Conservation (phyloP, 1,140 invertebrate genomes). For the Matsumurasca onukii region DNA sequence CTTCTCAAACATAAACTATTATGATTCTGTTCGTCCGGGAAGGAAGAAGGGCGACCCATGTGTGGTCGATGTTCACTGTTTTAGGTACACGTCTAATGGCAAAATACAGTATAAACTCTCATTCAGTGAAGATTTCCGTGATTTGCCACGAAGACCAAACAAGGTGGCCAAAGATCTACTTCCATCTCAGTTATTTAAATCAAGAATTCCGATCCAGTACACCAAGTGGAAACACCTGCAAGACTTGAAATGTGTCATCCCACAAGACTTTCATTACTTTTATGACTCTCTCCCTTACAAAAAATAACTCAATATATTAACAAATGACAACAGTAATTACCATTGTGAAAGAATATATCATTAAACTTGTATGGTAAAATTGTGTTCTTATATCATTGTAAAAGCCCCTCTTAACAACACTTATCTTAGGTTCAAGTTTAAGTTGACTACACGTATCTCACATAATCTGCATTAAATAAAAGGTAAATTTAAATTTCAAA, state of each 20-base stretch:
- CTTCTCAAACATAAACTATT: not conserved
- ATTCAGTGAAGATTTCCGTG: not conserved
- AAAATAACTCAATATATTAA: conserved; percentile 12
- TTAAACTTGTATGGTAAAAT: conserved; percentile 15
- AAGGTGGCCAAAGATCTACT: not conserved
- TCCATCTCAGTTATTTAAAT: not conserved
- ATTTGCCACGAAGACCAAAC: conserved; percentile 18
- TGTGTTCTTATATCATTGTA: no score
- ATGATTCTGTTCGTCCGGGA: conserved; percentile 32
- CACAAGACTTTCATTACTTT: conserved; percentile 25
- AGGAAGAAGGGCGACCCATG: conserved; percentile 25
- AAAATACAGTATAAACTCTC: conserved; percentile 14
- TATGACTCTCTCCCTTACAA: conserved; percentile 29
- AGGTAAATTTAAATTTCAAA: not conserved
- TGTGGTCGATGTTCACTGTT: conserved; percentile 22
- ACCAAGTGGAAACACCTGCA: conserved; percentile 32
- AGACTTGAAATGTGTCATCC: conserved; percentile 28
- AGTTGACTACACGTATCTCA: no score
- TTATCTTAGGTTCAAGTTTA: not conserved
- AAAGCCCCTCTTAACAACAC: not conserved
- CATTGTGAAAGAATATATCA: not conserved
- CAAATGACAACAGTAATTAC: conserved; percentile 11
- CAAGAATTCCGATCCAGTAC: conserved; percentile 1
- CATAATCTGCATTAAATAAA: no score
- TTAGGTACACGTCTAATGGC: not conserved